Conservation (phyloP, 2,113 vertebrate species). For the Prunella fulvescens region DNA sequence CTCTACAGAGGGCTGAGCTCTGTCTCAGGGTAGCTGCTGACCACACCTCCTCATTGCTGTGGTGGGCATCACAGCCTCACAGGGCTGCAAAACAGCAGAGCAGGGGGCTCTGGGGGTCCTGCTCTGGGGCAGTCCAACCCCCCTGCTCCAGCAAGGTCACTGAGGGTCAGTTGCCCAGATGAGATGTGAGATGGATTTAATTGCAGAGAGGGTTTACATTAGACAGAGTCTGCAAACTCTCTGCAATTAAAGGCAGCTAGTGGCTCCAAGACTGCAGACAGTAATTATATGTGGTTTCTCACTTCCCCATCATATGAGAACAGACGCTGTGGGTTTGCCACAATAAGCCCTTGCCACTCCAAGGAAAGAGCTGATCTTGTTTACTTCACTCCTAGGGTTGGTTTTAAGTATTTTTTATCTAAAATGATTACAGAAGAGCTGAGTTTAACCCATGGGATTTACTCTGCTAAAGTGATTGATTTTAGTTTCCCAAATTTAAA, state of each 20-base stretch:
- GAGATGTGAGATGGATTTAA: not conserved
- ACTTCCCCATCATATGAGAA: not conserved
- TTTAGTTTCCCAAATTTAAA: not conserved
- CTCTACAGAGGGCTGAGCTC: rapidly evolving
- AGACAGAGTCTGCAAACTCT: not conserved
- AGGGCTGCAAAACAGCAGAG: not conserved
- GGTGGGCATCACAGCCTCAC: not conserved
- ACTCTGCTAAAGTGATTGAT: not conserved
- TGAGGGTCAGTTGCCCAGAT: not conserved
- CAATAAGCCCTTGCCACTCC: not conserved
- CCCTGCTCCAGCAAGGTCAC: not conserved
- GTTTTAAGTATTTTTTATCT: not conserved
- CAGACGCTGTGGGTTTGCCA: not conserved
- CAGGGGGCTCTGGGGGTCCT: not conserved
- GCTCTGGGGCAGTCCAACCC: not conserved
- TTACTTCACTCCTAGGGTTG: not conserved
- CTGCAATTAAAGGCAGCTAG: not conserved
- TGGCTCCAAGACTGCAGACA: not conserved
- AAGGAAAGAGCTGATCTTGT: not conserved
- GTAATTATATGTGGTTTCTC: not conserved
- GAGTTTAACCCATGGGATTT: not conserved
- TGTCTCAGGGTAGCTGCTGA: not conserved
- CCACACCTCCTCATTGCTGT: not conserved
- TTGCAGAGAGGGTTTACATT: not conserved
- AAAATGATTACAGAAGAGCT: not conserved